Evolutionary conservation across 2,113 vertebrate species (phyloP).

Genomic region (Electrona antarctica): DNA sequence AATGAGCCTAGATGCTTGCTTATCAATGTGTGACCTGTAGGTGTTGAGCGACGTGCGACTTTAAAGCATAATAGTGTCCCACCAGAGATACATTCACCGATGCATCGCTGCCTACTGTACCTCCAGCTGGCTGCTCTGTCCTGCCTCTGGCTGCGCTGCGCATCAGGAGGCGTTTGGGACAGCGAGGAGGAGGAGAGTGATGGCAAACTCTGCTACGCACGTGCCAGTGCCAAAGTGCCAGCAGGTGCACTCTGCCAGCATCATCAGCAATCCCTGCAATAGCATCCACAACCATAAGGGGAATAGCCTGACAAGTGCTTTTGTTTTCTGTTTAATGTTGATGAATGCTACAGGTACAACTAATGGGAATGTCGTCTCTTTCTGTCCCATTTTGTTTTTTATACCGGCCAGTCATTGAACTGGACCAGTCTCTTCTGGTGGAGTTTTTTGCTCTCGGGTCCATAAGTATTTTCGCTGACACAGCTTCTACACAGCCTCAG

Average conservation of each 20-base stretch:
- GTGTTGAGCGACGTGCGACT: no score
- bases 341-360: conserved; percentile 26
- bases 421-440: not conserved
- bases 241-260: conserved; percentile 45
- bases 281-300: conserved; percentile 58
- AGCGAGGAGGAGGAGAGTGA: conserved; percentile 18
- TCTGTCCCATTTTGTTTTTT: conserved; percentile 33
- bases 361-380: conserved; percentile 32
- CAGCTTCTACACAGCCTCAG: conserved; percentile 41
- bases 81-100: no score
- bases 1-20: no score
- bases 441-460: conserved; percentile 23
- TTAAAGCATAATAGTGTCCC: no score
- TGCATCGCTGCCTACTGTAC: conserved; percentile 1
- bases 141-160: conserved; percentile 27
- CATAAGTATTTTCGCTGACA: conserved; percentile 47
- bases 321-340: conserved; percentile 52
- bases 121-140: conserved; percentile 48
- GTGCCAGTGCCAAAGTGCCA: conserved; percentile 41
- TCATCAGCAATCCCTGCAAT: conserved; percentile 65
- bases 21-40: no score
- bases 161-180: conserved; percentile 34
- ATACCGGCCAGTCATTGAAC: not conserved
- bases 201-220: conserved; percentile 25
- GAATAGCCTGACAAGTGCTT: conserved; percentile 64